Percentiles rank a stretch among this genome's conserved stretches.
Evolutionary conservation across 2,888 invertebrate genomes (phyloP).

Genomic region (Monoplex corrugatus): DNA sequence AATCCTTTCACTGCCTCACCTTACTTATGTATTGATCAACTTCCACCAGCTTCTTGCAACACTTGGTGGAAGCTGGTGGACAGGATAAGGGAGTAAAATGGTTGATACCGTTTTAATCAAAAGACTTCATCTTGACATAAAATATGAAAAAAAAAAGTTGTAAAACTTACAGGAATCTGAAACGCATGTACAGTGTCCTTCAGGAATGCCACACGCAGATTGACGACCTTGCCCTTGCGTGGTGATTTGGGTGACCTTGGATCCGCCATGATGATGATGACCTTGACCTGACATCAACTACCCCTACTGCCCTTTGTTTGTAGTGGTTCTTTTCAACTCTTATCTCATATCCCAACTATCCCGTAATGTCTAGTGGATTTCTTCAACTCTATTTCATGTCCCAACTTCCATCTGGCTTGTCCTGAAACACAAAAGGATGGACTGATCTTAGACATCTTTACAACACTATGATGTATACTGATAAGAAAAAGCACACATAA

Average conservation of each 20-base stretch:
- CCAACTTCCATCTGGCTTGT: conserved; percentile 23
- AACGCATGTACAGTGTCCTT: conserved; percentile 79
- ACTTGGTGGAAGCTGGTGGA: no score
- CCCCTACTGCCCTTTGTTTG: conserved; percentile 31
- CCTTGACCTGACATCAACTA: conserved; percentile 35
- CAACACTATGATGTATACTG: no score
- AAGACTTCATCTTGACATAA: background rate
- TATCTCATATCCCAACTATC: conserved; percentile 21
- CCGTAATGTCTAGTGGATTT: background rate
- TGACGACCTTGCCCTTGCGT: conserved; percentile 78
- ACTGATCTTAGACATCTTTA: no score
- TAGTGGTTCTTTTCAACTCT: background rate
- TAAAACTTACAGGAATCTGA: conserved; percentile 77
- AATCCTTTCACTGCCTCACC: no score
- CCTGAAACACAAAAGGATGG: background rate
- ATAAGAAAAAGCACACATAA: no score
- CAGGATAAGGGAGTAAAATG: no score
- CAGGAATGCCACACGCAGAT: conserved; percentile 76
- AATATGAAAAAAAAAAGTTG: background rate
- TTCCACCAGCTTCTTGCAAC: no score
- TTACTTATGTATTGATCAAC: no score
- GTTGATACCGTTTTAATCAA: background rate
- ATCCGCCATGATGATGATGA: conserved; percentile 60
- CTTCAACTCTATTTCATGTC: conserved; percentile 8
- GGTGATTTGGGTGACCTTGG: conserved; percentile 68